Evolutionary conservation across 2,113 vertebrate genomes (phyloP), one percentile per base, ranked within the genome.

Genomic region (Campylorhamphus procurvoides): DNA sequence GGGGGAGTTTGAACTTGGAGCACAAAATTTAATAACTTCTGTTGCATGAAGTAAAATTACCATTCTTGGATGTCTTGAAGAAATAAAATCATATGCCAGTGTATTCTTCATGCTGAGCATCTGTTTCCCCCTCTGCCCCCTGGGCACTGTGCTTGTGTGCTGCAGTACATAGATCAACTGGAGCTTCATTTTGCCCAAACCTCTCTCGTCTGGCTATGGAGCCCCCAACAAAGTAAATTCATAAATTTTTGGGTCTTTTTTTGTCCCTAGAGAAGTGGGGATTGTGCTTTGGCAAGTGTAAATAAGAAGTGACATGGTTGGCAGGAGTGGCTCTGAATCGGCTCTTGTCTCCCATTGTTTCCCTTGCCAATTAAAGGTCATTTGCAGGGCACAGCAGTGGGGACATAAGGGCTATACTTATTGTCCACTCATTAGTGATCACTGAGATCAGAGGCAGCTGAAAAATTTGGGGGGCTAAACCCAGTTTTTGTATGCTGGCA

Each of bases 261-360:
- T 44, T 19, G 18, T n/a, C 0, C 33, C 28, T 25, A 44, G 47
- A 81, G 76, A 87, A 92, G 64, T 12, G 4, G 33, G 3, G 1
- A 37, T 86, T 94, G n/a, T 89, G 52, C 64, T 90, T 90, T 92
- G 62, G 35, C 3, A 50, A 69, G 84, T 66, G 58, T 73, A 95
- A 94, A 93, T 84, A 82, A 94, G 77, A 82, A 94, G 71, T 39
- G 91, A 94, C 91, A 79, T 47, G 84, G 84, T 86, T 2, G 6
- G 68, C 53, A 37, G 94, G 76, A 94, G 50, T 0, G 0, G 40
- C 80, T 93, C 60, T 97, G 90, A 94, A 90, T 90, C 7, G 1
- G 64, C 83, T 50, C 63, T 95, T 94, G 91, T 96, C 47, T 91
- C 59, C 69, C 47, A 35, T 97, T 95, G 94, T 95, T 93, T 85